A percentile compares a stretch with the other conserved stretches of the same genome.
phyloP scores from a whole-genome alignment of 2,797 vertebrate species.

The Cyclopterus lumpus region DNA sequence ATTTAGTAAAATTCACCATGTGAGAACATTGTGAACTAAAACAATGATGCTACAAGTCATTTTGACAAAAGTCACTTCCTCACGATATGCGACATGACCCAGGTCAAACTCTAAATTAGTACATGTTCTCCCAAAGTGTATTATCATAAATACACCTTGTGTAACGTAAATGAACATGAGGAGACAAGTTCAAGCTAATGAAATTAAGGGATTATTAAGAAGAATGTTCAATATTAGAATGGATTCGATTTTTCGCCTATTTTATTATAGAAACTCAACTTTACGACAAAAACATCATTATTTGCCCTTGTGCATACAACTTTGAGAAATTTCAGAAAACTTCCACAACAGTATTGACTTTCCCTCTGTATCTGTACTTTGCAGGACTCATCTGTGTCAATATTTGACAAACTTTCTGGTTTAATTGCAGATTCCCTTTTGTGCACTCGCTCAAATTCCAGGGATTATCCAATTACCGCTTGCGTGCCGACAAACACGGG shows the following conservation, averaged over 20 bases:
- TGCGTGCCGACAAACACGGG: slow-evolving; percentile 78
- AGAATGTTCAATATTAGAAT: slow-evolving; percentile 12
- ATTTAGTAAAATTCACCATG: background rate
- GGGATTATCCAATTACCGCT: slow-evolving; percentile 82
- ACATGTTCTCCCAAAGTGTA: background rate
- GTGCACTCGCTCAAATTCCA: slow-evolving; percentile 74
- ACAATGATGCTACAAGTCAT: background rate
- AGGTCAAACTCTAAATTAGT: background rate
- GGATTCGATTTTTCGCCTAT: slow-evolving; percentile 20
- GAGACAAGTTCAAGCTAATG: slow-evolving; percentile 26
- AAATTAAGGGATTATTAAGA: slow-evolving; percentile 45
- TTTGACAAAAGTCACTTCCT: background rate
- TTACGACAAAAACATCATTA: slow-evolving; percentile 20
- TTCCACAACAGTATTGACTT: slow-evolving; percentile 56
- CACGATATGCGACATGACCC: background rate
- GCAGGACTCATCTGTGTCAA: slow-evolving; percentile 78
- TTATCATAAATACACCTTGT: background rate
- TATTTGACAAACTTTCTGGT: slow-evolving; percentile 76
- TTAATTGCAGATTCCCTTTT: slow-evolving; percentile 81
- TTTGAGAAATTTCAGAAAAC: slow-evolving; percentile 28
- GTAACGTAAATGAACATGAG: slow-evolving; percentile 19
- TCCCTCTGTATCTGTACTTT: slow-evolving; percentile 64
- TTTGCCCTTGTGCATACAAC: slow-evolving; percentile 27
- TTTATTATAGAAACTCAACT: slow-evolving; percentile 29
- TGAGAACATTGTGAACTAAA: background rate